phyloP scores from a whole-genome alignment of 1,140 invertebrate genomes.

The Zophobas morio region DNA sequence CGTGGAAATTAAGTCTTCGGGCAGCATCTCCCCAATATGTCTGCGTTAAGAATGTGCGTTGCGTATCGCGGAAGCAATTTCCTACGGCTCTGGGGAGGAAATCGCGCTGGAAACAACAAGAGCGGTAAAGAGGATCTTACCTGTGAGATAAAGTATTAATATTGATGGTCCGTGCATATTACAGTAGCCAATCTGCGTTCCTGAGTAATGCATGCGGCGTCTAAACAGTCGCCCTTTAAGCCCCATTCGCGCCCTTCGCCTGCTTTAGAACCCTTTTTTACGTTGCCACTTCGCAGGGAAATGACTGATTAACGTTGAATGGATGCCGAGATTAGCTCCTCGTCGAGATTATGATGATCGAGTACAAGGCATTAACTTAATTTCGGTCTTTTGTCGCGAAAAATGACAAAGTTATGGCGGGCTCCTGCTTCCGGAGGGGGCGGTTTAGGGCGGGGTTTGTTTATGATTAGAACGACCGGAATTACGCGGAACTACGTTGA shows the following conservation, averaged over 20 bases:
- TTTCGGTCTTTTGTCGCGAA: slow-evolving; percentile 31
- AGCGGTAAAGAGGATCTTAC: slow-evolving; percentile 51
- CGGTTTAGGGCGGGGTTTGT: not conserved
- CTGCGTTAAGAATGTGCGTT: slow-evolving; percentile 15
- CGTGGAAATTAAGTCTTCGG: too few relatives aligned
- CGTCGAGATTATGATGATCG: slow-evolving; percentile 37
- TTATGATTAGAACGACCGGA: not conserved
- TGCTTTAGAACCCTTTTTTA: slow-evolving; percentile 21
- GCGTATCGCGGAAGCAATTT: slow-evolving; percentile 16
- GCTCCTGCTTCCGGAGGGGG: too few relatives aligned
- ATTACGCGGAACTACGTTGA: not conserved
- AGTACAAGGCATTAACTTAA: slow-evolving; percentile 39
- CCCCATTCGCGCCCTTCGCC: not conserved
- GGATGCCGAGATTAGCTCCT: slow-evolving; percentile 33
- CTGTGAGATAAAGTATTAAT: slow-evolving; percentile 55
- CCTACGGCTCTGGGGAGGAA: not conserved
- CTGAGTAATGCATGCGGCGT: slow-evolving; percentile 56
- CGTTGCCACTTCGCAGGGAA: slow-evolving; percentile 24
- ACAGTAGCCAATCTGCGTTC: slow-evolving; percentile 57
- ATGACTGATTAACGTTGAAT: slow-evolving; percentile 41
- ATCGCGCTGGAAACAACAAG: slow-evolving; percentile 12
- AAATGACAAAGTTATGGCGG: slow-evolving; percentile 8
- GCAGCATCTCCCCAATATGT: not conserved
- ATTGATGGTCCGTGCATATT: slow-evolving; percentile 56
- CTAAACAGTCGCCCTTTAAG: slow-evolving; percentile 27